These are phyloP conservation scores for Aptenodytes patagonicus DNA, from an alignment of 2,113 vertebrate genomes.

Conservation along the genomic window DNA sequence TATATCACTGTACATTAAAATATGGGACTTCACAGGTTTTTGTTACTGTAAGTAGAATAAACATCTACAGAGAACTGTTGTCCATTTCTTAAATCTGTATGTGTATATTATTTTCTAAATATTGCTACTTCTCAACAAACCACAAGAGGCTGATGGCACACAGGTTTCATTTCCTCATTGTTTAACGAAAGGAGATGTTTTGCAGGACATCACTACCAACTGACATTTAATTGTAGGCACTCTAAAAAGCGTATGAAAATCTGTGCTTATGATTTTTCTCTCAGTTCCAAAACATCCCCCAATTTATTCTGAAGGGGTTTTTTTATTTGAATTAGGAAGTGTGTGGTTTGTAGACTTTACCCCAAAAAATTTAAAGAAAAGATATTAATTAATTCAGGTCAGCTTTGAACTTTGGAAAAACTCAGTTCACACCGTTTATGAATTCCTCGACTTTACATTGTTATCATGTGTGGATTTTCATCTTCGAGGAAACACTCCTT, in stretches of 20 bases:
- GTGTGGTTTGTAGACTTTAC: neutral
- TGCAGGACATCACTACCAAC: neutral
- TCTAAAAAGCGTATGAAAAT: neutral
- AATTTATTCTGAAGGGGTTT: neutral
- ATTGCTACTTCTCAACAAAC: neutral
- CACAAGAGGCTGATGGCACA: neutral
- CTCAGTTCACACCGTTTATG: neutral
- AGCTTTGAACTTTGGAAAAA: neutral
- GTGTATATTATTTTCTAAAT: neutral
- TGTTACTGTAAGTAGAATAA: slow-evolving; percentile 84
- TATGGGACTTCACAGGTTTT: slow-evolving; percentile 70
- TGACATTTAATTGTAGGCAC: neutral
- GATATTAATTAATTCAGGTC: neutral
- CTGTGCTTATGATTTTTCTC: neutral
- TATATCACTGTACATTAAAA: slow-evolving; percentile 76
- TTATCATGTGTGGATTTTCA: neutral
- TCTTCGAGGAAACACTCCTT: neutral
- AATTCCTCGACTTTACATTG: neutral
- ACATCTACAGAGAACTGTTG: slow-evolving; percentile 61
- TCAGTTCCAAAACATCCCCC: neutral
- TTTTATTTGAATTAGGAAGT: neutral
- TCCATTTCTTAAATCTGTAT: neutral
- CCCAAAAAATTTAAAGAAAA: neutral
- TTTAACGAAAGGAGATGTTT: neutral
- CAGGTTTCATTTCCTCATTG: fast-evolving